Base-by-base conservation (phyloP, 2,113 vertebrate genomes). In the Dryoscopus gambensis region DNA sequence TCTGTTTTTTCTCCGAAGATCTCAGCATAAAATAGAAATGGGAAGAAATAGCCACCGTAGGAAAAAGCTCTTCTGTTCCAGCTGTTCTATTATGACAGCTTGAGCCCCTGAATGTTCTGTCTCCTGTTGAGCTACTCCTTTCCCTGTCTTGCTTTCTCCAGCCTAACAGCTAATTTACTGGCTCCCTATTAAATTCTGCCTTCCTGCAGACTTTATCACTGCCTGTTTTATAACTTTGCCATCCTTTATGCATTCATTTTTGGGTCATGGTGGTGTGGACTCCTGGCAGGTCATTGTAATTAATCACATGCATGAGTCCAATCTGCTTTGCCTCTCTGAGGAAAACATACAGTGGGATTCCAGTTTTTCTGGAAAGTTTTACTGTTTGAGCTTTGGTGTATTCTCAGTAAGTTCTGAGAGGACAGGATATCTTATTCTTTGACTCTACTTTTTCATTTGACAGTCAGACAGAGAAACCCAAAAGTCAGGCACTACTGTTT, bases 71-170 rank as follows among this genome's bases (percentile, higher is more conserved):
- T 75, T 79, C 68, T 84, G 33, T 94, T 96, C 87, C 87, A 96
- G 52, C 63, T 94, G 55, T 31, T 93, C 71, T 96, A 70, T 95
- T 93, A 94, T 78, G 98, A 98, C 57, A 98, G 98, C 95, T 98
- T 98, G 92, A 99, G 76, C 23, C 98, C 97, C 68, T 98, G 98
- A 85, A 98, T 4, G 13, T 98, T 99, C 11, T 95, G 97, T 71
- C 96, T 97, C 67, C 98, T 13, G 13, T 91, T 97, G 84, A 98
- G 82, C 96, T 98, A 94, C 91, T 98, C 97, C 71, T 98, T 98
- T 96, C 98, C 98, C 96, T 98, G 98, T 83, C 97, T 96, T 46
- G 83, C 97, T 87, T 98, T 99, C 89, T 98, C 98, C n/a, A 87
- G 75, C 81, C 97, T 98, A 94, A 99, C 98, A 35, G 98, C 98